Evolutionary conservation across 2,113 vertebrate species (phyloP).

Genomic region (Zosterops japonicus): DNA sequence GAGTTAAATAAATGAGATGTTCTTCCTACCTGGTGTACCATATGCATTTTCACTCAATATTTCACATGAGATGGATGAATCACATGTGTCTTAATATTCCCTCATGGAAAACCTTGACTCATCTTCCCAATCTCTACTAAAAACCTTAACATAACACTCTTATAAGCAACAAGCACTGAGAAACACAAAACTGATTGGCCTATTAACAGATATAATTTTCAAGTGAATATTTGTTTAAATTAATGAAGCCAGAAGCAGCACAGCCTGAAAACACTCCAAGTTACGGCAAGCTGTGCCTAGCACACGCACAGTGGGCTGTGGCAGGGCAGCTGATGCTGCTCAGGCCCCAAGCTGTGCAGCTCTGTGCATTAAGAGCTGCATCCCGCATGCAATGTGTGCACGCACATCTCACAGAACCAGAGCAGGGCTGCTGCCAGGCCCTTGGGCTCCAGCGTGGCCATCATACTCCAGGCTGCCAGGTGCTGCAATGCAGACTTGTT

Average conservation of each 20-base stretch:
- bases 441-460: fast-evolving
- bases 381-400: fast-evolving
- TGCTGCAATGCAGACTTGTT: neutral
- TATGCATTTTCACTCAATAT: neutral
- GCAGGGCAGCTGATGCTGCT: neutral
- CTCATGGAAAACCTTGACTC: neutral
- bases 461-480: neutral
- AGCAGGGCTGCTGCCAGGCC: neutral
- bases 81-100: neutral
- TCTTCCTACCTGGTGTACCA: neutral
- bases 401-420: neutral
- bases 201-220: neutral
- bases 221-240: neutral
- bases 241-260: neutral
- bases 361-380: neutral
- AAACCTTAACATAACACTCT: neutral
- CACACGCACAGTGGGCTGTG: fast-evolving
- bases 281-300: neutral
- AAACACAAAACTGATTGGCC: neutral
- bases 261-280: neutral
- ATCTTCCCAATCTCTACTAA: neutral
- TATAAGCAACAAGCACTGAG: neutral
- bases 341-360: neutral
- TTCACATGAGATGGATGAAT: neutral
- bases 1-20: neutral